Conservation (phyloP, 1,140 invertebrate species). For the Bombyx mandarina region DNA sequence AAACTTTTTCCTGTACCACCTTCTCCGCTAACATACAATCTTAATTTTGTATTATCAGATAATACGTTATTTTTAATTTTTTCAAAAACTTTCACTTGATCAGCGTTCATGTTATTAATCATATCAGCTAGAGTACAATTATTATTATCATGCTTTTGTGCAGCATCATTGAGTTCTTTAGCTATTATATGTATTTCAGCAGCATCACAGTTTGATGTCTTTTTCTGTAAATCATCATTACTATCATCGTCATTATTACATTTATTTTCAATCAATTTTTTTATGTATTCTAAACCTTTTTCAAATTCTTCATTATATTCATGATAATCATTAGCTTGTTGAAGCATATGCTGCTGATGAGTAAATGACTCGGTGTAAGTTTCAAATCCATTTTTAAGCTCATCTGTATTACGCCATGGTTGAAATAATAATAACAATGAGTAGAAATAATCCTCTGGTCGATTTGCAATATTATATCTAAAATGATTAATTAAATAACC, state of each 20-base stretch:
- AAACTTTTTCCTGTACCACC: constrained; percentile 20
- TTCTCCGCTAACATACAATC: constrained; percentile 14
- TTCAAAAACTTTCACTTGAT: constrained; percentile 23
- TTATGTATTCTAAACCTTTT: constrained; percentile 8
- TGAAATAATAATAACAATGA: not conserved
- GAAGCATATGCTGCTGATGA: not conserved
- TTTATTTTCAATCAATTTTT: constrained; percentile 4
- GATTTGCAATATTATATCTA: constrained; percentile 1
- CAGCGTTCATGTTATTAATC: constrained; percentile 18
- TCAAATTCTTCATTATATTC: constrained; percentile 5
- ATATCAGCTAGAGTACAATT: constrained; percentile 6
- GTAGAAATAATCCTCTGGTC: not conserved
- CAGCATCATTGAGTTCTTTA: constrained; percentile 1
- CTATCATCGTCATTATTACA: constrained; percentile 3
- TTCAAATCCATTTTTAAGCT: not conserved
- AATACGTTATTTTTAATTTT: constrained; percentile 17
- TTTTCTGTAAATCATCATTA: constrained; percentile 4
- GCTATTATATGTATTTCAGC: constrained; percentile 1
- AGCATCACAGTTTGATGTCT: not conserved
- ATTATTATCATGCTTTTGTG: not conserved
- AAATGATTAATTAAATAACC: not conserved
- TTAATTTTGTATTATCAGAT: not conserved
- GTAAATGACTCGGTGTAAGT: not conserved
- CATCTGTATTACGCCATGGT: not conserved
- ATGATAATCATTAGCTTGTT: not conserved